Evolutionary conservation across 2,888 invertebrate species (phyloP).

Genomic region (Melolontha melolontha): DNA sequence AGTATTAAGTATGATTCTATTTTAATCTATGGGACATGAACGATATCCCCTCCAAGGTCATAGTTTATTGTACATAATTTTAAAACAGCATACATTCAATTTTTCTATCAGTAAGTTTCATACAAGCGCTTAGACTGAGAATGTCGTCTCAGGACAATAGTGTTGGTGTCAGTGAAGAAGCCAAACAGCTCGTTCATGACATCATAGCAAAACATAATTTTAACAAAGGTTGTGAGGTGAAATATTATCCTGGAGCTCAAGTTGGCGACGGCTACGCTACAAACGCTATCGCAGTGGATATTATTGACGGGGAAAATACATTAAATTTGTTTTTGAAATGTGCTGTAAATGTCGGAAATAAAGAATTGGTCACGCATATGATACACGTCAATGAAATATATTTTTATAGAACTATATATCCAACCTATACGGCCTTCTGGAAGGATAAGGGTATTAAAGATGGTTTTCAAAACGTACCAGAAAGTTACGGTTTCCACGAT

Average conservation of each 20-base stretch:
- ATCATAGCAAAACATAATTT: conserved; percentile 4
- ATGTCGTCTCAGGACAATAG: too few species aligned
- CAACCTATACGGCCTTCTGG: conserved; percentile 29
- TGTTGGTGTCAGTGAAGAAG: not conserved
- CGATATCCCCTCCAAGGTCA: too few species aligned
- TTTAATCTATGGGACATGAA: too few species aligned
- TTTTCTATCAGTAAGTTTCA: too few species aligned
- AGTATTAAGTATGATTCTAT: too few species aligned
- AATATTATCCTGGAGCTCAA: conserved; percentile 18
- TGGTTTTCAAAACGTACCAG: conserved; percentile 31
- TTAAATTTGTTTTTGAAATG: conserved; percentile 35
- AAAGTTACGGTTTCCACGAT: conserved; percentile 40
- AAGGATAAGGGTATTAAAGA: conserved; percentile 5
- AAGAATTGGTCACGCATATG: not conserved
- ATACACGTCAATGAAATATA: conserved; percentile 18
- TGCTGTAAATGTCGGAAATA: not conserved
- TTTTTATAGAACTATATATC: conserved; percentile 35
- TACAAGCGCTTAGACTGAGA: too few species aligned
- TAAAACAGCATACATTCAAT: too few species aligned
- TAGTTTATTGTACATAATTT: too few species aligned
- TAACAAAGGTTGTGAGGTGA: not conserved
- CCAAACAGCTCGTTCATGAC: not conserved
- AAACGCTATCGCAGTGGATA: conserved; percentile 21
- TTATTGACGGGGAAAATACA: conserved; percentile 15
- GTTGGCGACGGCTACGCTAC: conserved; percentile 37